Percentiles rank a stretch among this genome's conserved stretches.
phyloP scores from a whole-genome alignment of 2,888 invertebrate species.

The Actias luna region DNA sequence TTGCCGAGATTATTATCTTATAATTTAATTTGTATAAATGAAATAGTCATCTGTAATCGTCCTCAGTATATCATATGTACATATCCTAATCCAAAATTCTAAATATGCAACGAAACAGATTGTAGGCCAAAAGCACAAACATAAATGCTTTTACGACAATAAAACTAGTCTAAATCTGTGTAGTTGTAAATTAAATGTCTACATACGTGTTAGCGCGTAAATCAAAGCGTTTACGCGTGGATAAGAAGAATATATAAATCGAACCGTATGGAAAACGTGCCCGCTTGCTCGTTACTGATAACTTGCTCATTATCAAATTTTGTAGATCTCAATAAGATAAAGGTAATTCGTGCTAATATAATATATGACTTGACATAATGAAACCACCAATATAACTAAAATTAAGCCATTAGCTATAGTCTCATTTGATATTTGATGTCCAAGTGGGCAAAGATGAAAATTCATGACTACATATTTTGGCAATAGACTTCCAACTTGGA shows the following conservation, averaged over 20 bases:
- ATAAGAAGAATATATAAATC: constrained; percentile 41
- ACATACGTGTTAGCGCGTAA: constrained; percentile 53
- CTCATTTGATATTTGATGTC: no score
- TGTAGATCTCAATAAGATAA: constrained; percentile 1
- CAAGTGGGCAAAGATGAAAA: no score
- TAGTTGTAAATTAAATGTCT: constrained; percentile 55
- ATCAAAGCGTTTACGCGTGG: constrained; percentile 61
- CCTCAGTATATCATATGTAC: background rate
- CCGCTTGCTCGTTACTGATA: constrained; percentile 37
- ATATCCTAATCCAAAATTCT: background rate
- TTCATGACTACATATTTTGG: no score
- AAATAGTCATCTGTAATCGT: background rate
- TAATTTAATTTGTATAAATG: background rate
- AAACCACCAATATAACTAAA: background rate
- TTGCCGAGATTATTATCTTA: background rate
- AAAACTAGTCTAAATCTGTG: constrained; percentile 48
- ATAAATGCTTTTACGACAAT: constrained; percentile 10
- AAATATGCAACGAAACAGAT: background rate
- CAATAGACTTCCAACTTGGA: no score
- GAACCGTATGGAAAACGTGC: constrained; percentile 41
- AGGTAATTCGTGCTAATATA: background rate
- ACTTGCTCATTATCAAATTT: constrained; percentile 6
- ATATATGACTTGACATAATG: background rate
- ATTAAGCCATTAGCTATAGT: no score
- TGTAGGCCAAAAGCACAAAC: background rate